Percentiles rank a stretch among this genome's conserved stretches.
Evolutionary conservation across 2,797 vertebrate genomes (phyloP).

Genomic region (Peromyscus melanophrys): DNA sequence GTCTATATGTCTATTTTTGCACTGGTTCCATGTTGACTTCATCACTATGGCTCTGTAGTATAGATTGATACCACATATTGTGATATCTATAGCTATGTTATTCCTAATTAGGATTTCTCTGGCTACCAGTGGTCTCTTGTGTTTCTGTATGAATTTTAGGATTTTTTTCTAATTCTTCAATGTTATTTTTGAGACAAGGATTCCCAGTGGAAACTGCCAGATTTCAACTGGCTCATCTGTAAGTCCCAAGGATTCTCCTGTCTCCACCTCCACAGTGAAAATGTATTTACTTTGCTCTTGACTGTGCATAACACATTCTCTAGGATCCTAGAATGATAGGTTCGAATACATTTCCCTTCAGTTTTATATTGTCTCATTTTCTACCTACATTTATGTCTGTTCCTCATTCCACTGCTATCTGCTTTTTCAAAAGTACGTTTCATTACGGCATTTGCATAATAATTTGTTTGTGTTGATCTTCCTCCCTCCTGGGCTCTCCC

Average conservation of each 20-base stretch:
- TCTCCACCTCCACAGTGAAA: neutral
- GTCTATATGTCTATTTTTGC: neutral
- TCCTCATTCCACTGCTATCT: neutral
- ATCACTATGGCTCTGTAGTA: neutral
- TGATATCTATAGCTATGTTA: neutral
- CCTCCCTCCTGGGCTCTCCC: neutral
- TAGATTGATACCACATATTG: neutral
- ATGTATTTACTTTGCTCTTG: neutral
- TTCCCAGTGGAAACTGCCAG: neutral
- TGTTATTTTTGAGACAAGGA: neutral
- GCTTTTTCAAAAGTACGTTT: neutral
- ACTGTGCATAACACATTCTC: neutral
- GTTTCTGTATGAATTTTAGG: neutral
- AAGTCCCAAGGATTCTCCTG: neutral
- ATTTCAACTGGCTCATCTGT: neutral
- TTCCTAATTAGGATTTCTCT: neutral
- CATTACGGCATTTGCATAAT: neutral
- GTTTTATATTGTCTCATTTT: slow-evolving; percentile 6
- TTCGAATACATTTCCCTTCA: neutral
- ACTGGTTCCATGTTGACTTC: too few relatives aligned
- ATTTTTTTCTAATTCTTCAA: neutral
- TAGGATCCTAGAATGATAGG: neutral
- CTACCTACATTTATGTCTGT: neutral
- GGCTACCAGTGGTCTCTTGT: neutral
- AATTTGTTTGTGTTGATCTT: neutral